These are phyloP conservation scores for Scelioninae gen. 2 DNA, from an alignment of 2,888 invertebrate species.

Conservation along the genomic window DNA sequence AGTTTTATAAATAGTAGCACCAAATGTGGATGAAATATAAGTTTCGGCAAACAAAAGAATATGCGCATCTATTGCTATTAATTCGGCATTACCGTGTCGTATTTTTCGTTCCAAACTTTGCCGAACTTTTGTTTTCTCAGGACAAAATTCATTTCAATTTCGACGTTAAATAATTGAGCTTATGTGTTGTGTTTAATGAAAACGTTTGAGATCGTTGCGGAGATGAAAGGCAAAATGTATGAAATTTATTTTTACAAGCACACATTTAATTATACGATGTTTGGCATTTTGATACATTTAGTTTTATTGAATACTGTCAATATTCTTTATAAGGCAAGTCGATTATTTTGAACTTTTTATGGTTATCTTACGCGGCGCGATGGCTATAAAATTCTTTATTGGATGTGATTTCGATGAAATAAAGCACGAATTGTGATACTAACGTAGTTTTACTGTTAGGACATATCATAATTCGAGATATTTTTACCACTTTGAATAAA, in stretches of 20 bases:
- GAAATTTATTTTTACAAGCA: conserved; percentile 2
- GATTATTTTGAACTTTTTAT: conserved; percentile 15
- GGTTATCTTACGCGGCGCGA: conserved; percentile 23
- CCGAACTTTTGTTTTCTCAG: conserved; percentile 8
- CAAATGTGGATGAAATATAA: conserved; percentile 46
- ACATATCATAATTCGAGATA: conserved; percentile 12
- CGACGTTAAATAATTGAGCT: conserved; percentile 5
- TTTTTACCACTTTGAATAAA: conserved; percentile 9
- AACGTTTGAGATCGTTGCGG: neutral
- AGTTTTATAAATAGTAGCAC: conserved; percentile 35
- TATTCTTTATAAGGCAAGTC: too few relatives aligned
- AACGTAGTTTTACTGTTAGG: conserved; percentile 15
- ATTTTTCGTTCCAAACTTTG: conserved; percentile 22
- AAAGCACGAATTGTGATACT: conserved; percentile 17
- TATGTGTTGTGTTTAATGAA: neutral
- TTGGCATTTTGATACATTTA: conserved; percentile 17
- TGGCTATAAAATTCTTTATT: conserved; percentile 31
- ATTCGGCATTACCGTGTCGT: conserved; percentile 19
- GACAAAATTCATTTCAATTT: conserved; percentile 2
- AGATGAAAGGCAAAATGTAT: neutral
- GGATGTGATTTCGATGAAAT: conserved; percentile 20
- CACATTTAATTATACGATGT: neutral
- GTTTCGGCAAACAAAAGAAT: conserved; percentile 22
- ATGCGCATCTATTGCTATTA: conserved; percentile 32
- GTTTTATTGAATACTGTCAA: conserved; percentile 17